These are phyloP conservation scores for Astur gentilis DNA, from an alignment of 2,113 vertebrate species.

Conservation along the genomic window DNA sequence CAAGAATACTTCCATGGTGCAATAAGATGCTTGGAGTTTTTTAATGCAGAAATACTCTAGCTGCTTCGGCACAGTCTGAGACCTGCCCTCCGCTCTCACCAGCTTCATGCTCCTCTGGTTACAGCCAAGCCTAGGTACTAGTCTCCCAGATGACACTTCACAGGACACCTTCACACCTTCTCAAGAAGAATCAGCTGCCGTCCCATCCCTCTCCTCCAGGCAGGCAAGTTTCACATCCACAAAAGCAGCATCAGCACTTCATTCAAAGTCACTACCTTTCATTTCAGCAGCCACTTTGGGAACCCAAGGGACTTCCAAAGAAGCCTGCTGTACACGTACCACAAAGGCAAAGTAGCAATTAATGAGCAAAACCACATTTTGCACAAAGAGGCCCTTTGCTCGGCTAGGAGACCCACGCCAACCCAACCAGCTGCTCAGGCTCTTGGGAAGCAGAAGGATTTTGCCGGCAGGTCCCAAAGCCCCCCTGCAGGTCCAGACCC, in stretches of 20 bases:
- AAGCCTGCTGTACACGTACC: rapidly evolving
- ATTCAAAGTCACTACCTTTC: background rate
- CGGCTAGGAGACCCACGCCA: rapidly evolving
- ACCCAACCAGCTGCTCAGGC: background rate
- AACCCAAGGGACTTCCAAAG: background rate
- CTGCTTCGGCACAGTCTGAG: rapidly evolving
- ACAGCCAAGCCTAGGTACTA: background rate
- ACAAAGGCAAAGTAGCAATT: background rate
- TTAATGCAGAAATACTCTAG: background rate
- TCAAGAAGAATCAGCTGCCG: background rate
- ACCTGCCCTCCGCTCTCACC: background rate
- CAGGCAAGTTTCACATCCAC: background rate
- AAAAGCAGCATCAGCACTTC: background rate
- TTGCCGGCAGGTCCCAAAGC: background rate
- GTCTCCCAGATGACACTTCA: background rate
- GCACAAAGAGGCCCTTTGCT: background rate
- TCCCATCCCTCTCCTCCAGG: rapidly evolving
- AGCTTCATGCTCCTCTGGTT: background rate
- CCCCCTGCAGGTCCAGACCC: background rate
- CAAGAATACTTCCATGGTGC: background rate
- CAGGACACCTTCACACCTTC: background rate
- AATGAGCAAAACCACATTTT: background rate
- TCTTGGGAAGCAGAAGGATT: background rate
- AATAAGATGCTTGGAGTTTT: background rate
- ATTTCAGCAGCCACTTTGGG: background rate